Base-by-base conservation (phyloP, 2,888 invertebrate genomes). In the Harpagoxenus sublaevis region DNA sequence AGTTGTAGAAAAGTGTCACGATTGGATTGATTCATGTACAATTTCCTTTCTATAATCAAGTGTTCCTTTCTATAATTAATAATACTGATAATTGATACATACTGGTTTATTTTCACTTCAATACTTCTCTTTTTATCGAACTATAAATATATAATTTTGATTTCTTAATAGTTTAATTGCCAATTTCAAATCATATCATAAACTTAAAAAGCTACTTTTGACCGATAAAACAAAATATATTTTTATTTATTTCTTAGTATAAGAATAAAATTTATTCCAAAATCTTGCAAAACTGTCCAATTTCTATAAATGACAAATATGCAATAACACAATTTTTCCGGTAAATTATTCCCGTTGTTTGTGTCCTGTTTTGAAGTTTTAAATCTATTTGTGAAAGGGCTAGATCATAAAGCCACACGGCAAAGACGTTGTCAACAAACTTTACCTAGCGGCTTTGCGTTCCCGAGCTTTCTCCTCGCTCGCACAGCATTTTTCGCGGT, bases 371-470 rank as follows among this genome's bases (percentile, higher is more conserved):
- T n/a, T n/a, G 55, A 78, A 68, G 66, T 28, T 70, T 70, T 57
- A 35, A 78, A 45, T 57, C 70, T 70, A 78, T 78, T 78, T 78
- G n/a, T n/a, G 9, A 45, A 70, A 68, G 31, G 18, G 23, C 55
- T 55, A 70, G 9, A 31, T 78, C 57, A 55, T 57, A 78, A 60
- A 81, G 73, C 48, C 48, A 62, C 39, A 60, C 39, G 39, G 31
- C 45, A 63, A 82, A 75, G 82, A 75, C 82, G 53, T 53, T 65
- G 75, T 82, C 77, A 89, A 87, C 85, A 86, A 83, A 89, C 90
- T 86, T 86, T 89, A 87, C 88, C 81, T 70, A 84, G 71, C 86
- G 82, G 74, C 51, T 55, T 65, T 65, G 60, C 77, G 53, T 55
- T 68, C 48, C 28, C 45, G 28, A 35, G 57, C 57, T 45, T 71